phyloP scores from a whole-genome alignment of 2,888 invertebrate species.

The Pimpla rufipes region DNA sequence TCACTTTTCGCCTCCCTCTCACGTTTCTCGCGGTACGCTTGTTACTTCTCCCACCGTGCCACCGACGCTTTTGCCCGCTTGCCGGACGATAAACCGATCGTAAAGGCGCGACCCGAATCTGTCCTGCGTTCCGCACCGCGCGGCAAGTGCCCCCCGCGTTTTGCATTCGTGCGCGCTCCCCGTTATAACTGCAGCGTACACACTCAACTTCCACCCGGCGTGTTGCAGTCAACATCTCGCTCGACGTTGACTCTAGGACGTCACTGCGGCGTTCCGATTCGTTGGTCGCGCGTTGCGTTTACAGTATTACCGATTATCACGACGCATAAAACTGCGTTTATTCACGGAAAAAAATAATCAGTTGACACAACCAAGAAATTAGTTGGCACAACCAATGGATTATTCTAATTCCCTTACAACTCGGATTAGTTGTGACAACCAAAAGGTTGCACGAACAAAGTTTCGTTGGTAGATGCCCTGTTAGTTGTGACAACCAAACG shows the following conservation, averaged over 20 bases:
- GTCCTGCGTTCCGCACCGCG: constrained; percentile 74
- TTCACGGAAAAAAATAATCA: too few species aligned
- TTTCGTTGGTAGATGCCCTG: too few species aligned
- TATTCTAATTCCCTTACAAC: too few species aligned
- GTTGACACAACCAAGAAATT: too few species aligned
- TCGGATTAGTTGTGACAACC: too few species aligned
- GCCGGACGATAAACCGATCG: constrained; percentile 73
- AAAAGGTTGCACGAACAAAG: too few species aligned
- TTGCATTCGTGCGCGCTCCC: constrained; percentile 43
- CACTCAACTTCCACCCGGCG: constrained; percentile 1
- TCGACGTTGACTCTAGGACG: constrained; percentile 1
- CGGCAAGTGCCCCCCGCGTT: constrained; percentile 42
- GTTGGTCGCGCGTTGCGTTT: constrained; percentile 12
- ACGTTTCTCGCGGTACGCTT: constrained; percentile 13
- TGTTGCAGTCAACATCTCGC: constrained; percentile 16
- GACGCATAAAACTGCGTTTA: constrained; percentile 44
- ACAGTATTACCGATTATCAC: background rate
- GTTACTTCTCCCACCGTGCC: constrained; percentile 64
- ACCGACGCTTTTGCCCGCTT: constrained; percentile 27
- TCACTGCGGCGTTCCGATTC: constrained; percentile 10
- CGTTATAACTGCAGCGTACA: constrained; percentile 10
- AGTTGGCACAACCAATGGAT: too few species aligned
- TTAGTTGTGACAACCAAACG: too few species aligned
- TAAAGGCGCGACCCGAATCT: constrained; percentile 82
- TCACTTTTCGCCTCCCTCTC: constrained; percentile 58